Evolutionary conservation across 1,140 invertebrate genomes (phyloP).

Genomic region (Orchestia grillus): DNA sequence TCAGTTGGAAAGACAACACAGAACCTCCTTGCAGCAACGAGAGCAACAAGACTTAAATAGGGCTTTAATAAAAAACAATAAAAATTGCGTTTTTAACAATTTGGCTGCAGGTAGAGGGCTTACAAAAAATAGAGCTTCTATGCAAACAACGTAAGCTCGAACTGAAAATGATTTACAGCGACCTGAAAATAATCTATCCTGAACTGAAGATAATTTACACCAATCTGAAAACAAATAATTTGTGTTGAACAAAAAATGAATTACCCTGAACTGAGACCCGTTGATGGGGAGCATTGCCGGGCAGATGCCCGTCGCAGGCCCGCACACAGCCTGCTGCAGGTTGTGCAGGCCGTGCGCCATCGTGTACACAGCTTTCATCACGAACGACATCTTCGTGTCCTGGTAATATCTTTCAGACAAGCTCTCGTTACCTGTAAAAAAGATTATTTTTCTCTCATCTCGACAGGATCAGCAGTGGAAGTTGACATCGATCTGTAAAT

Average conservation of each 20-base stretch:
- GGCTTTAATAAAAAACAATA: no score
- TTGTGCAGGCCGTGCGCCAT: slow-evolving; percentile 79
- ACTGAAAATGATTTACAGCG: neutral
- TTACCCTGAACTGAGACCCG: slow-evolving; percentile 76
- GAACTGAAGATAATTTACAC: no score
- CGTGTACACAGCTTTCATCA: slow-evolving; percentile 82
- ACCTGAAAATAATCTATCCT: no score
- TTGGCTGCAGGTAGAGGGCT: no score
- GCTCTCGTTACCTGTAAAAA: slow-evolving; percentile 73
- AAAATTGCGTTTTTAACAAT: no score
- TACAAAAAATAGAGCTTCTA: no score
- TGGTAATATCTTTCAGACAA: slow-evolving; percentile 76
- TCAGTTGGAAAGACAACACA: neutral
- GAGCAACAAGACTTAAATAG: no score
- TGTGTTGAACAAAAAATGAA: no score
- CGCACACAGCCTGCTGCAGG: slow-evolving; percentile 74
- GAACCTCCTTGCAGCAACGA: neutral
- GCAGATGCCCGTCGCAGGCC: slow-evolving; percentile 74
- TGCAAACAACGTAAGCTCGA: no score
- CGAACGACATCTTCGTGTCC: slow-evolving; percentile 84
- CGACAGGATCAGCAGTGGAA: neutral
- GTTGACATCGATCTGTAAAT: neutral
- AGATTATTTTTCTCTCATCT: no score
- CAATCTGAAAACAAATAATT: no score
- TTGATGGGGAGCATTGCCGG: slow-evolving; percentile 77